Conservation (phyloP, 2,113 vertebrate genomes). For the Triplophysa siluroides region DNA sequence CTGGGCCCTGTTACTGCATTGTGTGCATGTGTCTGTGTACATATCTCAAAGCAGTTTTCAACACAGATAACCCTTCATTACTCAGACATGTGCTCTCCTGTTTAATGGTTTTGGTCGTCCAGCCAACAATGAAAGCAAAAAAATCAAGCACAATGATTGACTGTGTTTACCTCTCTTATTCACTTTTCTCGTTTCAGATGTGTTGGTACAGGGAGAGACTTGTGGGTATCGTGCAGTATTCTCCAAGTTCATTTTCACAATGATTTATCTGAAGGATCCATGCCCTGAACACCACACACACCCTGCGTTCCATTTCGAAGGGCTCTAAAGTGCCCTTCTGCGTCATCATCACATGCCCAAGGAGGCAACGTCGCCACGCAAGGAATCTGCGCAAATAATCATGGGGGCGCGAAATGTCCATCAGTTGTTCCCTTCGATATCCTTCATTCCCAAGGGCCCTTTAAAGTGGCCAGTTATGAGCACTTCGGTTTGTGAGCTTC, state of each 20-base stretch:
- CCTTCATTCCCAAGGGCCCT: no score
- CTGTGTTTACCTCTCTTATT: background rate
- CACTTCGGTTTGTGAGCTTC: no score
- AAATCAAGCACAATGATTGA: conserved; percentile 35
- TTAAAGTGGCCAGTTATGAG: no score
- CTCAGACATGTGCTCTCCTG: conserved; percentile 52
- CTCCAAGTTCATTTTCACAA: background rate
- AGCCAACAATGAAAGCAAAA: conserved; percentile 34
- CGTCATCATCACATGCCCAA: no score
- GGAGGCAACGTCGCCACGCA: no score
- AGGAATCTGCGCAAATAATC: no score
- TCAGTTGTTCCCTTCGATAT: no score
- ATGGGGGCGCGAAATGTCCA: no score
- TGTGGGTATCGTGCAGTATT: background rate
- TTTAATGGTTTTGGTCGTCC: conserved; percentile 53
- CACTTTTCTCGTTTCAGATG: background rate
- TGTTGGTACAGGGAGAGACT: conserved; percentile 15
- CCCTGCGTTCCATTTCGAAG: no score
- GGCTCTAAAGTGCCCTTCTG: no score
- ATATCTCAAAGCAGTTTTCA: conserved; percentile 52
- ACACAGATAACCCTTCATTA: conserved; percentile 58
- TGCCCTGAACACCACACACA: background rate
- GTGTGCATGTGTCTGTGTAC: conserved; percentile 35
- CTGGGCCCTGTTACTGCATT: conserved; percentile 50
- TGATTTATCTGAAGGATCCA: conserved; percentile 11